Conservation (phyloP, 1,140 invertebrate genomes). For the Thereuonema tuberculata region DNA sequence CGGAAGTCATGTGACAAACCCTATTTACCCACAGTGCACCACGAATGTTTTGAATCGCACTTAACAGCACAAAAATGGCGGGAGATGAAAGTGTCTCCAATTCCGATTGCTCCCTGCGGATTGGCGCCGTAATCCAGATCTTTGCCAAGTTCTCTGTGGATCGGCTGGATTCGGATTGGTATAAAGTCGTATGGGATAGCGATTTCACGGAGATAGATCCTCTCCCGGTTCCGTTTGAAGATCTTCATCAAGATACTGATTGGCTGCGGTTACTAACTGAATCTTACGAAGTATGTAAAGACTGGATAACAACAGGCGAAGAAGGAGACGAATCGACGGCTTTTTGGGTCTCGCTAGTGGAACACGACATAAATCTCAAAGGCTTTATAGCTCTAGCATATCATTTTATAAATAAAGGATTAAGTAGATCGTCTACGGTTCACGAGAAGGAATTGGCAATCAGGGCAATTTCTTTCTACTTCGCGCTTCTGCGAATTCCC, state of each 20-base stretch:
- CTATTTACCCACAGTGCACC: too few species aligned
- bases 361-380: constrained; percentile 35
- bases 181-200: constrained; percentile 34
- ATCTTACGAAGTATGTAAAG: constrained; percentile 17
- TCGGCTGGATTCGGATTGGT: constrained; percentile 32
- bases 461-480: constrained; percentile 35
- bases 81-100: too few species aligned
- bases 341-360: constrained; percentile 40
- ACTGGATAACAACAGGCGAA: not conserved
- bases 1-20: too few species aligned
- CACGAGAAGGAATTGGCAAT: constrained; percentile 31
- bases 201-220: constrained; percentile 36
- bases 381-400: constrained; percentile 37
- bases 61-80: too few species aligned
- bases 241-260: constrained; percentile 30
- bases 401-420: constrained; percentile 37
- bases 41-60: too few species aligned
- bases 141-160: not conserved
- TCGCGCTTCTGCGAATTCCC: constrained; percentile 35
- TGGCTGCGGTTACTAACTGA: constrained; percentile 27
- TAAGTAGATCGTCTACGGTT: constrained; percentile 26
- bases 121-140: too few species aligned
- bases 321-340: constrained; percentile 16
- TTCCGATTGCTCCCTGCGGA: not conserved
- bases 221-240: constrained; percentile 33